phyloP scores from a whole-genome alignment of 2,797 vertebrate species.

The Chelonia mydas region DNA sequence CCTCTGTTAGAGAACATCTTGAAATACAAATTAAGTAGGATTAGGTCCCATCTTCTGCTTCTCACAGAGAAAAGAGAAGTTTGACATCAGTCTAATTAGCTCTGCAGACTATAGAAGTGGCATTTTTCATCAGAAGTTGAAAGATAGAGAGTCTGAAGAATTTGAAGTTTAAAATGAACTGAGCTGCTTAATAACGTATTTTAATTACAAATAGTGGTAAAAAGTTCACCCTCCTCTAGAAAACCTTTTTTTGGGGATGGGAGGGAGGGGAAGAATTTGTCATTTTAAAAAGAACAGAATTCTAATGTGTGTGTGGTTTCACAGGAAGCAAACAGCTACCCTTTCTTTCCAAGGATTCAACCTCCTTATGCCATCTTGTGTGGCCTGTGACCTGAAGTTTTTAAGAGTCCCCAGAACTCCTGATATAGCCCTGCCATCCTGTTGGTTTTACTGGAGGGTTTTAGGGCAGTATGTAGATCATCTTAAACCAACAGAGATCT shows the following conservation, averaged over 20 bases:
- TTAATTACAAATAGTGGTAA: background rate
- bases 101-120: background rate
- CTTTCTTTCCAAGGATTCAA: background rate
- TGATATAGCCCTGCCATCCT: background rate
- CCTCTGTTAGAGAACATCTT: background rate
- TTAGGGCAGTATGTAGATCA: background rate
- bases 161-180: background rate
- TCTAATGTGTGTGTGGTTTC: background rate
- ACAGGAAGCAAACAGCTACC: background rate
- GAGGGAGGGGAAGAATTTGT: too few relatives aligned
- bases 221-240: background rate
- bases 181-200: background rate
- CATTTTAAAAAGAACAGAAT: background rate
- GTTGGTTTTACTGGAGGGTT: background rate
- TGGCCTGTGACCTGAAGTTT: background rate
- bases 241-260: background rate
- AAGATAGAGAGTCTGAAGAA: background rate
- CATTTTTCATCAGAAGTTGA: fast-evolving
- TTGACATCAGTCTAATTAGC: background rate
- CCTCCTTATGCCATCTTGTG: background rate
- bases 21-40: background rate
- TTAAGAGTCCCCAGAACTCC: background rate
- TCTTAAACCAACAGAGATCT: background rate
- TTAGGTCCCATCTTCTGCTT: background rate
- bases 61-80: background rate